Percentiles rank a stretch among this genome's conserved stretches.
Conservation (phyloP, 2,113 vertebrate species). For the Antechinus flavipes region DNA sequence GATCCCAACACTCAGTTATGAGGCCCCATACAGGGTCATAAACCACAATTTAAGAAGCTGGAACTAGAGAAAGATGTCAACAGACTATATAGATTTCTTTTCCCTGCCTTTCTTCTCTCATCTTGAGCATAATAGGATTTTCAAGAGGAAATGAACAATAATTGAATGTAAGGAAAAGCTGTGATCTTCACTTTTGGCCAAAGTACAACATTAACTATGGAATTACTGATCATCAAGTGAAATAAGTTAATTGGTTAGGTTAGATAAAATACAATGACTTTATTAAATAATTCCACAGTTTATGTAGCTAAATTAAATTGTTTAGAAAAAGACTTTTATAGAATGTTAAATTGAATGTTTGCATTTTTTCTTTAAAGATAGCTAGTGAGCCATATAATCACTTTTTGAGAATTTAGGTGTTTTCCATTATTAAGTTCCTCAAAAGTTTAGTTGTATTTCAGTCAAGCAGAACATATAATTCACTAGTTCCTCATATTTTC, state of each 20-base stretch:
- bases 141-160: neutral
- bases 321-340: neutral
- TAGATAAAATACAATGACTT: neutral
- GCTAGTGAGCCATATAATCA: neutral
- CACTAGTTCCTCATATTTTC: neutral
- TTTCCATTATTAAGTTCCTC: neutral
- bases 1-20: too few species aligned
- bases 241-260: neutral
- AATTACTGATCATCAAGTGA: neutral
- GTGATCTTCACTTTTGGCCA: neutral
- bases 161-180: neutral
- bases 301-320: neutral
- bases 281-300: neutral
- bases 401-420: neutral
- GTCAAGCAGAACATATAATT: conserved; percentile 10
- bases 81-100: neutral
- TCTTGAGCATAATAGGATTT: neutral
- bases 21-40: too few species aligned
- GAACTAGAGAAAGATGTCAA: neutral
- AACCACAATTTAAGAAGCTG: too few species aligned
- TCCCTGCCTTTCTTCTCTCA: neutral
- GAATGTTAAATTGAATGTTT: neutral
- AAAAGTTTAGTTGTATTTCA: conserved; percentile 6
- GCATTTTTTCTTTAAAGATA: neutral
- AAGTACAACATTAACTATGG: neutral